These are phyloP conservation scores for Xyrauchen texanus DNA, from an alignment of 2,113 vertebrate genomes.

Conservation along the genomic window DNA sequence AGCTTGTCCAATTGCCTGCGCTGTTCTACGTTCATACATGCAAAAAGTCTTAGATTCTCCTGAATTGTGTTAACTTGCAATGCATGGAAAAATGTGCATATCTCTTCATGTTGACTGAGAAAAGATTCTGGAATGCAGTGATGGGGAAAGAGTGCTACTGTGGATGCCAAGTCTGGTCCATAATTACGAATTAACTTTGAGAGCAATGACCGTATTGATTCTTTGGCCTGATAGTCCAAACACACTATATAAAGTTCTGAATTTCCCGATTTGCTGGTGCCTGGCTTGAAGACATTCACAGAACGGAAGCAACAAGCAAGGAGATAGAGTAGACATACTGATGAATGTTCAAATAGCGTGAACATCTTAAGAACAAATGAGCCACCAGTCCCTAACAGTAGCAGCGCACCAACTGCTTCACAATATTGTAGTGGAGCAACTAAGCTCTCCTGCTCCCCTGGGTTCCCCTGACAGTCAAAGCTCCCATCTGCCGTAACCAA, in stretches of 20 bases:
- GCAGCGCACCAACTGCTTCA: conserved; percentile 84
- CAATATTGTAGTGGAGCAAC: conserved; percentile 91
- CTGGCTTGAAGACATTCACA: conserved; percentile 91
- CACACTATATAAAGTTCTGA: conserved; percentile 92
- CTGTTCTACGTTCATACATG: conserved; percentile 69
- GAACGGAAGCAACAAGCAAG: conserved; percentile 86
- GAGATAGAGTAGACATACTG: conserved; percentile 87
- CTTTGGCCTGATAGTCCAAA: conserved; percentile 78
- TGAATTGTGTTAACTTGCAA: conserved; percentile 85
- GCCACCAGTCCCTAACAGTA: conserved; percentile 80
- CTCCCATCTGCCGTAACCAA: conserved; percentile 95
- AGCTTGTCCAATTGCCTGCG: conserved; percentile 73
- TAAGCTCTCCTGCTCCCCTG: conserved; percentile 90
- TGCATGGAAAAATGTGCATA: conserved; percentile 84
- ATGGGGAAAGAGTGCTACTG: conserved; percentile 81
- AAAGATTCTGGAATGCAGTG: conserved; percentile 81
- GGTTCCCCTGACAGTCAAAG: conserved; percentile 96
- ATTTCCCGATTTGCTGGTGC: conserved; percentile 95
- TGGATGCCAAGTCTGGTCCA: conserved; percentile 73
- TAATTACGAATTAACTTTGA: conserved; percentile 86
- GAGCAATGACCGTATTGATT: conserved; percentile 76
- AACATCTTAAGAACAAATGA: conserved; percentile 97
- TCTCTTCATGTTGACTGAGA: conserved; percentile 80
- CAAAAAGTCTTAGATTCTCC: conserved; percentile 88
- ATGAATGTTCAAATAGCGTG: conserved; percentile 91